Evolutionary conservation across 2,113 vertebrate species (phyloP), one percentile per base, ranked within the genome.

Genomic region (Phalacrocorax pelagicus): DNA sequence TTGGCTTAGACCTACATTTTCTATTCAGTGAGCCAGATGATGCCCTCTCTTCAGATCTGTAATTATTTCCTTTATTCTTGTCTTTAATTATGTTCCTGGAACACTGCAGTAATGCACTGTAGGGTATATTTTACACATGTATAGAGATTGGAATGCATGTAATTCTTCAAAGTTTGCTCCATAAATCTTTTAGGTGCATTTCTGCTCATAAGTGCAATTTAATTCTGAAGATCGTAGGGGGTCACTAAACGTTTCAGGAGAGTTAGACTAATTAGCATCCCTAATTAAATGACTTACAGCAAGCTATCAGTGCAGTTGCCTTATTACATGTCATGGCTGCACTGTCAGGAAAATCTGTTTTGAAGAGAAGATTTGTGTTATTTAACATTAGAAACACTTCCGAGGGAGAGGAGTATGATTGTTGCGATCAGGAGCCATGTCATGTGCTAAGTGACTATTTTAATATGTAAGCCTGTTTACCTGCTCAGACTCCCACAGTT

Each of bases 401-500:
- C 0, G 19, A 82, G 67, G 71, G 79, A 86, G 63, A 90, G 30
- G 34, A 71, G 47, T 10, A 12, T 8, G 71, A 24, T 40, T 84
- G 63, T 42, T 72, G 88, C 4, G 1, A 69, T 72, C 83, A 94
- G 90, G 80, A 86, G 85, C 83, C 1, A 0, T 89, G 65, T 86
- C 91, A 84, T 65, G 81, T 85, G 91, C 73, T 62, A 13, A 49
- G 18, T 94, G 89, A 95, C 89, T 92, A 3, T 79, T 94, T 90
- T 70, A 77, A 46, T 71, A 54, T 32, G 30, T 21, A 11, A 89
- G 86, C 47, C 88, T 95, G 91, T 96, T 96, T 94, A 95, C 97
- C 96, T 92, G 91, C 86, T 82, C 81, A n/a, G 61, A 73, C 92
- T 94, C 94, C 92, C 73, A 92, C 95, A n/a, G 80, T n/a, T 92